Conservation (phyloP, 2,113 vertebrate species). For the Tragelaphus buxtoni region DNA sequence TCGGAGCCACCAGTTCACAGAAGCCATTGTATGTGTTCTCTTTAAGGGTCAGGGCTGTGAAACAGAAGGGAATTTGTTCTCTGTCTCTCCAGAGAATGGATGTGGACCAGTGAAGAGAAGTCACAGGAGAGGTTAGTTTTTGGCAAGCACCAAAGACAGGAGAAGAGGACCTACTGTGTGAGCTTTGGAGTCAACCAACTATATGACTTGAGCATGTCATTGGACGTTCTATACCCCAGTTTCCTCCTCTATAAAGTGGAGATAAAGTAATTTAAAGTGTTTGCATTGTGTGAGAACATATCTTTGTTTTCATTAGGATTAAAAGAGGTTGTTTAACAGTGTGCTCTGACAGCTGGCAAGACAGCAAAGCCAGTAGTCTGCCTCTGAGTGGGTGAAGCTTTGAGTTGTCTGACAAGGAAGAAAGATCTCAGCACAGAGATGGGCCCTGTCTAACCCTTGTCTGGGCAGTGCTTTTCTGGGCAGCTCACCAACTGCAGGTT, state of each 20-base stretch:
- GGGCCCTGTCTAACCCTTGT: not conserved
- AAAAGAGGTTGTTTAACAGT: not conserved
- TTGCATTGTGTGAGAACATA: not conserved
- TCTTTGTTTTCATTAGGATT: not conserved
- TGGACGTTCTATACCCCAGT: not conserved
- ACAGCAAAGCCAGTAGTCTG: not conserved
- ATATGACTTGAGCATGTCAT: not conserved
- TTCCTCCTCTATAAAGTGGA: not conserved
- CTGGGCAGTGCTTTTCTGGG: too few relatives aligned
- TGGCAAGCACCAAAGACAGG: not conserved
- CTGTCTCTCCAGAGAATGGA: not conserved
- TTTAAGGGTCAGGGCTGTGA: not conserved
- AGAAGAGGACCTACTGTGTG: not conserved
- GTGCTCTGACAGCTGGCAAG: not conserved
- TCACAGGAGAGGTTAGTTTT: not conserved
- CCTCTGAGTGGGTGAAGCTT: not conserved
- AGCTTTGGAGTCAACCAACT: not conserved
- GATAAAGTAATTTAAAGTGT: not conserved
- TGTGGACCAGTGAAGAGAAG: not conserved
- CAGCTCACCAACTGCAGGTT: not conserved
- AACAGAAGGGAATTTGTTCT: not conserved
- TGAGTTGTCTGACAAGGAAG: not conserved
- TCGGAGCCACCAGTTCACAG: not conserved
- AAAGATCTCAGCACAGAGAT: not conserved
- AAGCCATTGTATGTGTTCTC: fast-evolving